A percentile compares a stretch with the other conserved stretches of the same genome.
These are phyloP conservation scores for Sminthurides aquaticus DNA, from an alignment of 2,888 invertebrate genomes.

Conservation along the genomic window DNA sequence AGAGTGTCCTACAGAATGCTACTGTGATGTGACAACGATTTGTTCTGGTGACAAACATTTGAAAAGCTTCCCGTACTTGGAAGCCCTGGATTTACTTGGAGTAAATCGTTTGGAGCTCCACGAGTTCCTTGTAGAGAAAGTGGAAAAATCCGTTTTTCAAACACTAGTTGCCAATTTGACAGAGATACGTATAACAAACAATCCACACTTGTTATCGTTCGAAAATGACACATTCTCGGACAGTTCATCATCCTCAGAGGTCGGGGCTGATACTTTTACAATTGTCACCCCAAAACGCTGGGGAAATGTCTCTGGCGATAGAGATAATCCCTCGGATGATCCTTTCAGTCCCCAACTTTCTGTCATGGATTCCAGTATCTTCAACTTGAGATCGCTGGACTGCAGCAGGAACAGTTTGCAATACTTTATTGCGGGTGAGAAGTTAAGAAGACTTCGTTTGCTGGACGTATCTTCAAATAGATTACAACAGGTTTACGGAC, in stretches of 20 bases:
- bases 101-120: constrained; percentile 36
- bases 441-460: constrained; percentile 34
- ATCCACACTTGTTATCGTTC: constrained; percentile 23
- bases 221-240: constrained; percentile 29
- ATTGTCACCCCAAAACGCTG: neutral
- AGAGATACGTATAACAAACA: constrained; percentile 36
- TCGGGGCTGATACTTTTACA: constrained; percentile 38
- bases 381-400: constrained; percentile 38
- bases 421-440: constrained; percentile 38
- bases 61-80: constrained; percentile 28
- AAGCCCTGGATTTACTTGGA: constrained; percentile 12
- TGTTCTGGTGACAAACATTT: constrained; percentile 40
- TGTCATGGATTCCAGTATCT: constrained; percentile 5
- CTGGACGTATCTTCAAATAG: constrained; percentile 41
- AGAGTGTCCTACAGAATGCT: constrained; percentile 42
- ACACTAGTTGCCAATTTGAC: constrained; percentile 28
- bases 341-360: no score
- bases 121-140: constrained; percentile 32
- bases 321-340: no score
- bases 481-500: constrained; percentile 35
- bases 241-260: no score
- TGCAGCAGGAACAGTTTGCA: constrained; percentile 41
- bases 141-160: constrained; percentile 32
- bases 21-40: constrained; percentile 40
- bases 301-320: neutral